Base-by-base conservation (phyloP, 2,797 vertebrate species). In the Perodicticus potto region DNA sequence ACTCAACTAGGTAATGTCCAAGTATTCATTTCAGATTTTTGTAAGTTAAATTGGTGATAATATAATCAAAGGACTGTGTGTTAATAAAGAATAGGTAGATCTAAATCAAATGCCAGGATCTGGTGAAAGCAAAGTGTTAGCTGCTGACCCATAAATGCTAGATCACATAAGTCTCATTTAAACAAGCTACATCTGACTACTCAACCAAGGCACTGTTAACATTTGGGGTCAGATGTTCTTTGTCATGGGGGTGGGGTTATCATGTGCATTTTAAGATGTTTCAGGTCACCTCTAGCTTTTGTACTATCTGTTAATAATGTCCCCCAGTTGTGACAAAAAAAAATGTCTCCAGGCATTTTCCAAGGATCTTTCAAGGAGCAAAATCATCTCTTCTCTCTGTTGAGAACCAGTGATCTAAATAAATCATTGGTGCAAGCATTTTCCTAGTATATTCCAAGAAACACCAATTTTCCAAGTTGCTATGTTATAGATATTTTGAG, bases 1-100 rank as follows among this genome's bases (percentile, higher is more conserved):
- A 34, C 14, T 69, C 37, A 94, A 12, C 16, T 22, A 84, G 57
- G 84, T 55, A 85, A 63, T 88, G 43, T 88, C 77, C 57, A 53
- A 45, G 19, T 57, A n/a, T 86, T 94, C 12, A 80, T 73, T 93
- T 90, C 34, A 77, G 40, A 84, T 90, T 63, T 91, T 87, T 67
- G 34, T 69, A 70, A 27, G 67, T 77, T 32, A 61, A n/a, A 65
- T 57, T 78, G 29, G 23, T 91, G 55, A 72, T 6, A 65, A 63
- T 80, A 4, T 69, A 86, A 85, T 70, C 67, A 59, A 43, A 85
- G 74, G 37, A 20, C 19, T 91, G 0, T 55, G 43, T 40, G 11
- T 55, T 86, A 82, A 27, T 65, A 65, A 69, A 32, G n/a, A 87
- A 70, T 77, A 74, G n/a, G 20, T 63, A 27, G 14, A 7, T 82